phyloP scores from a whole-genome alignment of 1,140 invertebrate genomes.

The Leptestheria dahalacensis region DNA sequence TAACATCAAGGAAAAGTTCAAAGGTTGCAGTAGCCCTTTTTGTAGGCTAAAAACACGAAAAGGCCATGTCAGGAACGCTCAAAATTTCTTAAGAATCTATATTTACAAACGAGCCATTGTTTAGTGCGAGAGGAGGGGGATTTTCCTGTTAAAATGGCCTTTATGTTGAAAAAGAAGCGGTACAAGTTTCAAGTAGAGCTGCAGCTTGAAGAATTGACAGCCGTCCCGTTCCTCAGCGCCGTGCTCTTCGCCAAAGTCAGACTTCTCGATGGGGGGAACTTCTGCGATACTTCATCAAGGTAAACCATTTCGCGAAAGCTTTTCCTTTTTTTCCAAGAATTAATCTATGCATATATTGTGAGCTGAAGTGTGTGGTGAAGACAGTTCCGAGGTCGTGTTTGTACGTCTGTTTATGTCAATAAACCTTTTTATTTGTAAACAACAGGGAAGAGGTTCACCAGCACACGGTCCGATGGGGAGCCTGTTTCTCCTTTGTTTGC shows the following conservation, averaged over 20 bases:
- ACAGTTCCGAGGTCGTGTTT: too few species aligned
- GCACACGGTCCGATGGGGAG: conserved; percentile 82
- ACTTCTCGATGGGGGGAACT: conserved; percentile 79
- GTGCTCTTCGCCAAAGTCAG: conserved; percentile 91
- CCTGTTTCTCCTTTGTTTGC: conserved; percentile 77
- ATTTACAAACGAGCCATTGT: neutral
- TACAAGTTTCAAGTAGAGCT: conserved; percentile 91
- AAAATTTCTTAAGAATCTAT: neutral
- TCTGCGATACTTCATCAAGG: conserved; percentile 76
- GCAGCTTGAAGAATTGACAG: conserved; percentile 79
- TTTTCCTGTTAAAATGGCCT: conserved; percentile 46
- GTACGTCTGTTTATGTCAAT: too few species aligned
- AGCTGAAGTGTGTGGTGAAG: too few species aligned
- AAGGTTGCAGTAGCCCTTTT: too few species aligned
- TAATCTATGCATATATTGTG: too few species aligned
- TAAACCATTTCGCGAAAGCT: conserved; percentile 30
- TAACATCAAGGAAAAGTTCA: too few species aligned
- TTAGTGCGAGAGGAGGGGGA: neutral
- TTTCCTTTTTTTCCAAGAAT: neutral
- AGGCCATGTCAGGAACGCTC: too few species aligned
- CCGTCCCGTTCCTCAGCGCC: conserved; percentile 88
- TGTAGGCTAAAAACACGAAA: too few species aligned
- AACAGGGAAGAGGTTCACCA: conserved; percentile 80
- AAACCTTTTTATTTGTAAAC: too few species aligned
- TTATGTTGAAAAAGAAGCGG: conserved; percentile 94